phyloP scores from a whole-genome alignment of 1,140 invertebrate genomes.

The Drosophila pectinifera region DNA sequence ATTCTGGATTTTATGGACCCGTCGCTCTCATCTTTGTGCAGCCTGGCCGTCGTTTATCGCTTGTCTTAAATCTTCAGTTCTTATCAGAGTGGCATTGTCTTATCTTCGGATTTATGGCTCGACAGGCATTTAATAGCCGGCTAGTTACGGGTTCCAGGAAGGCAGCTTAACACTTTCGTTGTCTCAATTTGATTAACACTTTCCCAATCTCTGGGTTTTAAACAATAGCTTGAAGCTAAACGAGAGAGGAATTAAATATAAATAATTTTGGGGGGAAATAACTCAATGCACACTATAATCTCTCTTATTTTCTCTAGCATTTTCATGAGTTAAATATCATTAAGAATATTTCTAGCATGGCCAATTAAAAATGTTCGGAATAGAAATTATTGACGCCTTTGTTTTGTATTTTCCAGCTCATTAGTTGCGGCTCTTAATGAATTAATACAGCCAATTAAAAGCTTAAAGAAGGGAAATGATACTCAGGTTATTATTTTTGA shows the following conservation, averaged over 20 bases:
- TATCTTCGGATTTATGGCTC: slow-evolving; percentile 63
- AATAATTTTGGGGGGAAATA: neutral
- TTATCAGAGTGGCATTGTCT: slow-evolving; percentile 54
- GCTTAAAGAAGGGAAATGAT: neutral
- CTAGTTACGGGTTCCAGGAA: slow-evolving; percentile 57
- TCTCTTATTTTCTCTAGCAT: too few relatives aligned
- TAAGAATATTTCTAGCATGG: neutral
- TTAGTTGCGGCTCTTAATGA: neutral
- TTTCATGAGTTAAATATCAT: neutral
- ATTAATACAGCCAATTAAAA: neutral
- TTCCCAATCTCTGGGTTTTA: slow-evolving; percentile 6
- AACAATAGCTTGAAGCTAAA: slow-evolving; percentile 2
- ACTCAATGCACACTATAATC: too few relatives aligned
- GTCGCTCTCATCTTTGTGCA: slow-evolving; percentile 48
- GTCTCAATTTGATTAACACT: slow-evolving; percentile 64
- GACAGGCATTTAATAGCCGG: slow-evolving; percentile 35
- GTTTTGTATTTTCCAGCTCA: neutral
- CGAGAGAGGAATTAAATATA: neutral
- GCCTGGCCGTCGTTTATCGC: slow-evolving; percentile 57
- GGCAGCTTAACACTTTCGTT: slow-evolving; percentile 69
- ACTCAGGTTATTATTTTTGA: neutral
- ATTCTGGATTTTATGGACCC: slow-evolving; percentile 38
- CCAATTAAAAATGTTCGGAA: neutral
- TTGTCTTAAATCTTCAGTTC: slow-evolving; percentile 50
- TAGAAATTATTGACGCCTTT: neutral